Percentiles rank a stretch among this genome's conserved stretches.
These are phyloP conservation scores for Myrmecophaga tridactyla DNA, from an alignment of 2,113 vertebrate species.

Conservation along the genomic window DNA sequence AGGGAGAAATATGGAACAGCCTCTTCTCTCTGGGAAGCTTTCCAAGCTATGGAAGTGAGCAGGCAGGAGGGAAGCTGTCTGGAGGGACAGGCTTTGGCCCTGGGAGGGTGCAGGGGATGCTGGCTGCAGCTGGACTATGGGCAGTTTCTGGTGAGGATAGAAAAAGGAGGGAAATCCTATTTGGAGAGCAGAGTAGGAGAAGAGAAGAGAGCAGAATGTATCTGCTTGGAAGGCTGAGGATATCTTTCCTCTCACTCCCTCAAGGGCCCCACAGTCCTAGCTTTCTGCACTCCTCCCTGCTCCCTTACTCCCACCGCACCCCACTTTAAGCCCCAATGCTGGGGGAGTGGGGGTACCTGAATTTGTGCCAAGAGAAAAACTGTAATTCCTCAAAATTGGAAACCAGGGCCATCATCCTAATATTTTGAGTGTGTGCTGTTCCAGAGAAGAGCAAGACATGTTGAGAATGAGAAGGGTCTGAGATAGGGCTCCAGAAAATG, in stretches of 20 bases:
- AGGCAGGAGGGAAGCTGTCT: neutral
- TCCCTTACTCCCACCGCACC: neutral
- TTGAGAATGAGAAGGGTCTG: slow-evolving; percentile 73
- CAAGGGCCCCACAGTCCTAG: neutral
- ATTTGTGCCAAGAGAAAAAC: slow-evolving; percentile 78
- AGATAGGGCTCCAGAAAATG: slow-evolving; percentile 32
- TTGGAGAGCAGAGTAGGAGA: neutral
- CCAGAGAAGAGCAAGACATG: slow-evolving; percentile 73
- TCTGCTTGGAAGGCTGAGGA: neutral
- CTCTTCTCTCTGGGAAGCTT: neutral
- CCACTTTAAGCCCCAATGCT: too few species aligned
- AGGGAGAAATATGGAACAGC: too few species aligned
- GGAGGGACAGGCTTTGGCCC: neutral
- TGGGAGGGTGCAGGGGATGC: rapidly evolving
- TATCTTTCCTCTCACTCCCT: neutral
- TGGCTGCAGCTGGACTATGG: neutral
- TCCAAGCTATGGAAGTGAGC: neutral
- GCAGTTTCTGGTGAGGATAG: neutral
- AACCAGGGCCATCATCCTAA: slow-evolving; percentile 74
- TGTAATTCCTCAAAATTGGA: slow-evolving; percentile 75
- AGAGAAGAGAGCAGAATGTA: neutral
- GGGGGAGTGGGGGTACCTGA: too few species aligned
- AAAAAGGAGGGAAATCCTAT: neutral
- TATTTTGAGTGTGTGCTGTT: slow-evolving; percentile 72
- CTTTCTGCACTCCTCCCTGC: neutral